Conservation (phyloP, 1,140 invertebrate genomes). For the Nasonia longicornis region DNA sequence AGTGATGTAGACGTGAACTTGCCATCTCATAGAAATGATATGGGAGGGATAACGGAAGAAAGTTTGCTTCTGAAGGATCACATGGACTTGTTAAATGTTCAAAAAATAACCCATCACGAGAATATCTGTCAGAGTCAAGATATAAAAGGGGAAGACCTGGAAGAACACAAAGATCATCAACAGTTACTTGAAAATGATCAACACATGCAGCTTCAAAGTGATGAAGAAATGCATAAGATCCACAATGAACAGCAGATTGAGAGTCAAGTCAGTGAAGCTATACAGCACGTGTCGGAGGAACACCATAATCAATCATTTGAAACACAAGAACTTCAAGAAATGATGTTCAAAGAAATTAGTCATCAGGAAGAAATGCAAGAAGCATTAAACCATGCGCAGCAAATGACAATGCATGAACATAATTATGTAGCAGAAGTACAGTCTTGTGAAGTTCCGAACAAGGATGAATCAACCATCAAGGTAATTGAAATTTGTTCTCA, state of each 20-base stretch:
- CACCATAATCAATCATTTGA: constrained; percentile 31
- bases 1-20: constrained; percentile 64
- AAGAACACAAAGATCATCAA: constrained; percentile 40
- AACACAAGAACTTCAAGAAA: constrained; percentile 30
- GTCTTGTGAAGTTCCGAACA: background rate
- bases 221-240: constrained; percentile 4
- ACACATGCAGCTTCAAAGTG: background rate
- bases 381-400: constrained; percentile 32
- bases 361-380: constrained; percentile 29
- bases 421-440: constrained; percentile 42
- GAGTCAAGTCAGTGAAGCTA: constrained; percentile 2
- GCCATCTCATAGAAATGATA: constrained; percentile 53
- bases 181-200: constrained; percentile 32
- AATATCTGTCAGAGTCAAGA: constrained; percentile 43
- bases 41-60: constrained; percentile 51
- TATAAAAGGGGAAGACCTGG: constrained; percentile 31
- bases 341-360: constrained; percentile 41
- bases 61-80: constrained; percentile 60
- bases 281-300: constrained; percentile 4
- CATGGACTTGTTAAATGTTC: constrained; percentile 58
- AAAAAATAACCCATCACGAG: constrained; percentile 57
- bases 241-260: background rate
- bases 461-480: background rate
- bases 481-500: constrained; percentile 13
- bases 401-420: constrained; percentile 39